Evolutionary conservation across 1,140 invertebrate species (phyloP).

Genomic region (Lethrus apterus): DNA sequence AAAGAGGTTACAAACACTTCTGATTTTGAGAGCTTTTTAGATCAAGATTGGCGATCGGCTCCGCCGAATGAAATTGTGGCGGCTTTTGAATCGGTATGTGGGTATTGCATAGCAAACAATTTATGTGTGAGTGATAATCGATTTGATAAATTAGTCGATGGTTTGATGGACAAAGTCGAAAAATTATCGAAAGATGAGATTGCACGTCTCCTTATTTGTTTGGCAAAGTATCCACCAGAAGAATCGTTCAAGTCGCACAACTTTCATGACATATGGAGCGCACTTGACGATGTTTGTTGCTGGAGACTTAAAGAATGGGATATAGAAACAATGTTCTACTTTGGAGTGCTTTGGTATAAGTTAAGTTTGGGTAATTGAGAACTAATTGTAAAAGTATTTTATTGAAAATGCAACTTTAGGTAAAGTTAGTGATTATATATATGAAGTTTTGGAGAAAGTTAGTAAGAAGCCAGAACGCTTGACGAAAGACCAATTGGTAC

Average conservation of each 20-base stretch:
- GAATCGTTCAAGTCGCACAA: constrained; percentile 35
- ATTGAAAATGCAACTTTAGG: constrained; percentile 10
- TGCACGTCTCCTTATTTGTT: constrained; percentile 31
- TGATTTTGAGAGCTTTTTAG: constrained; percentile 23
- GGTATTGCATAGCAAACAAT: constrained; percentile 36
- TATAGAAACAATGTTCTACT: constrained; percentile 40
- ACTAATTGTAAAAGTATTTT: not conserved
- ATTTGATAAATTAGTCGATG: constrained; percentile 41
- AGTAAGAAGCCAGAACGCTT: constrained; percentile 41
- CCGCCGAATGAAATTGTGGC: constrained; percentile 32
- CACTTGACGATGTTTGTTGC: constrained; percentile 47
- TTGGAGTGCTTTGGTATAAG: constrained; percentile 46
- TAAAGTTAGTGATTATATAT: constrained; percentile 41
- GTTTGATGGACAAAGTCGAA: constrained; percentile 39
- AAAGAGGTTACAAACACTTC: too few species aligned
- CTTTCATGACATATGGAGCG: constrained; percentile 47
- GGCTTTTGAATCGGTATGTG: constrained; percentile 38
- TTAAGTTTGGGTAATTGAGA: constrained; percentile 34
- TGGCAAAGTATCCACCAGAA: constrained; percentile 38
- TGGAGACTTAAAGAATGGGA: constrained; percentile 39
- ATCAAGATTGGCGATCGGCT: constrained; percentile 26
- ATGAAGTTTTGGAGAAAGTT: constrained; percentile 42
- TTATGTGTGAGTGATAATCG: constrained; percentile 35
- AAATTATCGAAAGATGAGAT: constrained; percentile 42
- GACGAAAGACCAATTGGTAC: constrained; percentile 45